Evolutionary conservation across 1,140 invertebrate species (phyloP), one percentile per base, ranked within the genome.

Genomic region (Orchesella cincta): DNA sequence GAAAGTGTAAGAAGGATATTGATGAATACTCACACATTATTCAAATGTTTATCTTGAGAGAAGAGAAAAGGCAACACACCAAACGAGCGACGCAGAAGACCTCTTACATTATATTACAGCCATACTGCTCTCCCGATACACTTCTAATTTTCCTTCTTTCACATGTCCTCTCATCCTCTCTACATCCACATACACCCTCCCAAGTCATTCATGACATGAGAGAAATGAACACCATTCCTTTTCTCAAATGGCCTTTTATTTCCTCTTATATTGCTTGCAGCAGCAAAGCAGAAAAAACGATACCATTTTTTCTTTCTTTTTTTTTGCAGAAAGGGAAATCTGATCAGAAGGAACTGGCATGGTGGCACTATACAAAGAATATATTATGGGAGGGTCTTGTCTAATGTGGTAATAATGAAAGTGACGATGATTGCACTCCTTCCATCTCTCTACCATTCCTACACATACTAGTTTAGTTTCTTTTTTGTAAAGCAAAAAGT

Each of bases 371-470:
- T 46, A 18, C 39, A 8, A 5, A 46, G 18, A 57, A 14, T n/a
- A 57, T 57, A 57, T n/a, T 57, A 14, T 57, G 54, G 62, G 62
- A 29, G 62, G 14, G 23, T 31, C 26, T 67, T n/a, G 14, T 3
- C 62, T 67, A 67, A 67, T 67, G 62, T 8, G 8, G 28, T 67
- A 67, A 67, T 67, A 67, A 67, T 67, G 62, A 67, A 67, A 67
- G 62, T 67, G 31, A 67, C 5, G 62, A 5, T 67, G 62, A 23
- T n/a, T 33, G 62, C 29, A 46, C 39, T 12, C 8, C 20, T 20
- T 12, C 20, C 39, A 46, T 46, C 39, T n/a, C n/a, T n/a, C n/a
- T n/a, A n/a, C n/a, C n/a, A n/a, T n/a, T n/a, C n/a, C n/a, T n/a
- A n/a, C n/a, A n/a, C n/a, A n/a, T n/a, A n/a, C n/a, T n/a, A n/a